Conservation (phyloP, 2,888 invertebrate genomes). For the Tholera decimalis region DNA sequence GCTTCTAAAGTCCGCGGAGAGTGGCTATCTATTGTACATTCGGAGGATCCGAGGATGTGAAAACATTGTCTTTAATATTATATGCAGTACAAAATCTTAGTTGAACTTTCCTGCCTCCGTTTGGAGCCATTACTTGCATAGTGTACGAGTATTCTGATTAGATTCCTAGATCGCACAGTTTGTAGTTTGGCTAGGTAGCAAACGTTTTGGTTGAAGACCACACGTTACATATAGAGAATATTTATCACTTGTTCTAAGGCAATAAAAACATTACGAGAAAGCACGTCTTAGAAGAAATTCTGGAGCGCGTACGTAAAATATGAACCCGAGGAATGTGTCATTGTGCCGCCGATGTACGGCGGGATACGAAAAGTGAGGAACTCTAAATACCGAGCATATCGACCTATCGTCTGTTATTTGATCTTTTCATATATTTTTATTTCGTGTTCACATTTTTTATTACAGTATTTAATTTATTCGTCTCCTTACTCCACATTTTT, state of each 20-base stretch:
- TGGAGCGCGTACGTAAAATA: constrained; percentile 63
- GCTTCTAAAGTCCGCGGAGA: constrained; percentile 42
- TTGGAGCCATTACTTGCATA: constrained; percentile 49
- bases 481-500: neutral
- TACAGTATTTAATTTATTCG: neutral
- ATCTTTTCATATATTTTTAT: constrained; percentile 23
- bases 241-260: constrained; percentile 43
- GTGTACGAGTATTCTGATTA: constrained; percentile 45
- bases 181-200: constrained; percentile 6
- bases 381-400: constrained; percentile 54
- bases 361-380: constrained; percentile 45
- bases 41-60: constrained; percentile 43
- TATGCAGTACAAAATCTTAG: constrained; percentile 53
- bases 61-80: constrained; percentile 48
- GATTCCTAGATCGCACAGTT: constrained; percentile 23
- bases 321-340: constrained; percentile 60
- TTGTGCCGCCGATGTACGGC: constrained; percentile 47
- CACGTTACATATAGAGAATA: constrained; percentile 33
- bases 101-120: constrained; percentile 28
- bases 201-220: constrained; percentile 8
- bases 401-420: constrained; percentile 25
- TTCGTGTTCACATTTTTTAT: neutral
- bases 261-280: constrained; percentile 49
- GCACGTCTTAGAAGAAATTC: constrained; percentile 57
- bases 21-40: constrained; percentile 50